A percentile compares a stretch with the other conserved stretches of the same genome.
Conservation (phyloP, 2,113 vertebrate species). For the Pachycephala philippinensis region DNA sequence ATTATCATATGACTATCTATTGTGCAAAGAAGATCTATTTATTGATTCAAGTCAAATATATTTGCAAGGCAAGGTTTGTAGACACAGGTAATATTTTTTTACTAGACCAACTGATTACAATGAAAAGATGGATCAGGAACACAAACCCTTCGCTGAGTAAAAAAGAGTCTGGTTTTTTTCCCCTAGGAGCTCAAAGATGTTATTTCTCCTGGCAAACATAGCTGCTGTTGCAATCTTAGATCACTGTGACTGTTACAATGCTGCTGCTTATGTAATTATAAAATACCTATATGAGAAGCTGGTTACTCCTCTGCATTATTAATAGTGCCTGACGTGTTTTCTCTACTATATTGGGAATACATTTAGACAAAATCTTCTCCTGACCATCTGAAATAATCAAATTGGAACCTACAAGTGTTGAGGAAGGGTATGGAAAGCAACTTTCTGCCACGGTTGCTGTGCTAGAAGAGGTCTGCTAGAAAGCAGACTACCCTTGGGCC, state of each 20-base stretch:
- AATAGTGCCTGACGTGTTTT: background rate
- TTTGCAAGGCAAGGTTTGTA: slow-evolving; percentile 27
- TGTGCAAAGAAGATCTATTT: slow-evolving; percentile 26
- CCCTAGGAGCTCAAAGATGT: background rate
- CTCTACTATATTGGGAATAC: background rate
- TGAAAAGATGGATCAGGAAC: background rate
- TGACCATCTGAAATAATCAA: background rate
- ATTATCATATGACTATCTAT: slow-evolving; percentile 12
- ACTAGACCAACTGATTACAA: slow-evolving; percentile 28
- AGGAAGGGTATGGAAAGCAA: background rate
- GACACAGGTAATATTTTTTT: slow-evolving; percentile 38
- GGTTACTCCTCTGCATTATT: background rate
- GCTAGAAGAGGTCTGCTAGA: background rate
- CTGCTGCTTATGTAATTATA: slow-evolving; percentile 1
- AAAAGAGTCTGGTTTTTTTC: background rate
- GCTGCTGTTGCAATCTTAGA: background rate
- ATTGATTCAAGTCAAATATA: slow-evolving; percentile 20
- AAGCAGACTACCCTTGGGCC: background rate
- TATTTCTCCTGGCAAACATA: background rate
- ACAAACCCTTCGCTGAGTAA: background rate
- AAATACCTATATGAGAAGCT: background rate
- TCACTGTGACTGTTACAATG: background rate
- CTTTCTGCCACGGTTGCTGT: background rate
- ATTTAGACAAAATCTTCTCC: background rate
- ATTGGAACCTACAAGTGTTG: background rate